Evolutionary conservation across 23 tunicate genomes (phyloP).

Genomic region (Aplidium turbinatum): DNA sequence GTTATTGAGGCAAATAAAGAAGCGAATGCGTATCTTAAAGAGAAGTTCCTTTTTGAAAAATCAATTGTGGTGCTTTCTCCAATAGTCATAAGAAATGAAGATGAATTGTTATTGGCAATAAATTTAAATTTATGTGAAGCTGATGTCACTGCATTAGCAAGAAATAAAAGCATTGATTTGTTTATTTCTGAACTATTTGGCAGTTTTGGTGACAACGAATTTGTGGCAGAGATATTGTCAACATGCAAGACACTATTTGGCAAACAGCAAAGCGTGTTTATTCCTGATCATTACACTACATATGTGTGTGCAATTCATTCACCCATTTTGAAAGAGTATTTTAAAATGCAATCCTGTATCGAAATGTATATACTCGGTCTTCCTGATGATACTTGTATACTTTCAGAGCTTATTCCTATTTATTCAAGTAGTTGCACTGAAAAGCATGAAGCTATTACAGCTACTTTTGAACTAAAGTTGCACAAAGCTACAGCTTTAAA

Average conservation of each 20-base stretch:
- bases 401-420: constrained; percentile 29
- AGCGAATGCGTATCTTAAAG: constrained; percentile 34
- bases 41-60: constrained; percentile 18
- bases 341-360: constrained; percentile 14
- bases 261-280: constrained; percentile 15
- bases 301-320: constrained; percentile 55
- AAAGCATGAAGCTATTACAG: neutral
- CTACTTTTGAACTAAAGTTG: neutral
- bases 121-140: neutral
- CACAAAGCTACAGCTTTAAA: neutral
- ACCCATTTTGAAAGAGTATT: constrained; percentile 26
- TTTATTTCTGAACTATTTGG: constrained; percentile 84
- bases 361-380: constrained; percentile 58
- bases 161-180: constrained; percentile 36
- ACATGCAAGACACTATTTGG: constrained; percentile 38
- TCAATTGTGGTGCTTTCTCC: constrained; percentile 41
- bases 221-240: constrained; percentile 58
- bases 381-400: constrained; percentile 44
- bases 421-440: constrained; percentile 29
- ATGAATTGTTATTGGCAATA: constrained; percentile 31
- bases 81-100: constrained; percentile 35
- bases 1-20: constrained; percentile 55
- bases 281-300: constrained; percentile 54
- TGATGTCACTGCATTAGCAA: neutral
- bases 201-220: constrained; percentile 87